phyloP scores from a whole-genome alignment of 2,113 vertebrate genomes.

The Fukomys damarensis region DNA sequence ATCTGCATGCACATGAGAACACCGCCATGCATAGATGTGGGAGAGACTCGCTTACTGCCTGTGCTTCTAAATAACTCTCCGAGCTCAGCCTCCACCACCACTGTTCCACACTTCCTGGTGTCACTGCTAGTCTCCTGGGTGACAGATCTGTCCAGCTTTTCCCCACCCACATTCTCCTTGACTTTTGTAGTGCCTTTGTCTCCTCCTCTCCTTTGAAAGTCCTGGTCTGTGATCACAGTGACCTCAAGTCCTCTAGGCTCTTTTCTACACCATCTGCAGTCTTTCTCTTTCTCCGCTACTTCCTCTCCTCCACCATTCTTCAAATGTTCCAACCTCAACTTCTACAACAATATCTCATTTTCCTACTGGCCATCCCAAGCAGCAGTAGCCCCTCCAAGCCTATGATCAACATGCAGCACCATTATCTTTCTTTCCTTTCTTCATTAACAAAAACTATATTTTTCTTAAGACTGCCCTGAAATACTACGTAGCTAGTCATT shows the following conservation, averaged over 20 bases:
- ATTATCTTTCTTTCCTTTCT: background rate
- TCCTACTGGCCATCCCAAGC: background rate
- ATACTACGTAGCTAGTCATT: background rate
- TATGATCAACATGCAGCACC: no score
- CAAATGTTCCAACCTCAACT: background rate
- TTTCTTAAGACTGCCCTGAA: conserved; percentile 34
- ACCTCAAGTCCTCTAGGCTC: background rate
- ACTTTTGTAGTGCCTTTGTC: background rate
- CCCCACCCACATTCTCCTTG: background rate
- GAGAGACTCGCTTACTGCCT: background rate
- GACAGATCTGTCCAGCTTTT: background rate
- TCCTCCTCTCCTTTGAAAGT: background rate
- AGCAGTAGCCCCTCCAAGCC: background rate
- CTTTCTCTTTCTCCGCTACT: background rate
- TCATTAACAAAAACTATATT: background rate
- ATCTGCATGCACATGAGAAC: background rate
- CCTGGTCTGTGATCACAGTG: background rate
- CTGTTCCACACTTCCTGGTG: background rate
- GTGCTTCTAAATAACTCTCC: background rate
- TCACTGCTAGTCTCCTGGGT: background rate
- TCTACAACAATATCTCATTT: background rate
- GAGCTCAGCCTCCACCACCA: background rate
- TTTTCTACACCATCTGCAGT: background rate
- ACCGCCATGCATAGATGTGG: background rate
- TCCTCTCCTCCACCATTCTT: background rate